phyloP scores from a whole-genome alignment of 2,888 invertebrate genomes.

The Bellardia bayeri region DNA sequence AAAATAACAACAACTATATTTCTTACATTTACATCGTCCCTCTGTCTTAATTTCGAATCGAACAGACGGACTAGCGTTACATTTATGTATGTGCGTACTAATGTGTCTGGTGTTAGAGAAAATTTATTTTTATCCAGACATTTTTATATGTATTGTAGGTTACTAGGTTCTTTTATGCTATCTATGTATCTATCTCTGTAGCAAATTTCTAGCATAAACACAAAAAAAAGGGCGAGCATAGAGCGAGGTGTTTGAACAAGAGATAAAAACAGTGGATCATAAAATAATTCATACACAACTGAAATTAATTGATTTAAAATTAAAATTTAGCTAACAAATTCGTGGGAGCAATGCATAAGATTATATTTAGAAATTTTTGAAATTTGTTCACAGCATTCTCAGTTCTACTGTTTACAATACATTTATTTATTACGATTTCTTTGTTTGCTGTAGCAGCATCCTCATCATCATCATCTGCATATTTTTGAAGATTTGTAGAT shows the following conservation, averaged over 20 bases:
- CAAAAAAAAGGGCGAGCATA: conserved; percentile 30
- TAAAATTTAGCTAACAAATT: no score
- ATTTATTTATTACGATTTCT: conserved; percentile 28
- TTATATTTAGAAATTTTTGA: not conserved
- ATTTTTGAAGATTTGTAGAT: conserved; percentile 8
- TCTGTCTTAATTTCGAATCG: not conserved
- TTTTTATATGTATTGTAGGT: conserved; percentile 60
- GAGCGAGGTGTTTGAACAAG: conserved; percentile 5
- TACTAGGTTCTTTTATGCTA: conserved; percentile 52
- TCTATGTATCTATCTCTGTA: not conserved
- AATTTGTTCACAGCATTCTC: not conserved
- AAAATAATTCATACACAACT: conserved; percentile 6
- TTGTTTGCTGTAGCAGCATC: conserved; percentile 9
- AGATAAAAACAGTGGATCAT: conserved; percentile 6
- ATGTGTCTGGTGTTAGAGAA: conserved; percentile 16
- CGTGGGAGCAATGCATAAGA: not conserved
- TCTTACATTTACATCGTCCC: conserved; percentile 20
- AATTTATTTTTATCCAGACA: conserved; percentile 70
- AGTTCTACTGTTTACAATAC: not conserved
- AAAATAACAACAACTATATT: conserved; percentile 37
- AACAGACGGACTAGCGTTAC: conserved; percentile 9
- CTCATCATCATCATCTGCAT: conserved; percentile 29
- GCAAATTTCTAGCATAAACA: conserved; percentile 35
- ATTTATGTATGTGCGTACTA: not conserved
- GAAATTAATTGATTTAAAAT: no score